These are phyloP conservation scores for Heteromyza rotundicornis DNA, from an alignment of 2,888 invertebrate species.

Conservation along the genomic window DNA sequence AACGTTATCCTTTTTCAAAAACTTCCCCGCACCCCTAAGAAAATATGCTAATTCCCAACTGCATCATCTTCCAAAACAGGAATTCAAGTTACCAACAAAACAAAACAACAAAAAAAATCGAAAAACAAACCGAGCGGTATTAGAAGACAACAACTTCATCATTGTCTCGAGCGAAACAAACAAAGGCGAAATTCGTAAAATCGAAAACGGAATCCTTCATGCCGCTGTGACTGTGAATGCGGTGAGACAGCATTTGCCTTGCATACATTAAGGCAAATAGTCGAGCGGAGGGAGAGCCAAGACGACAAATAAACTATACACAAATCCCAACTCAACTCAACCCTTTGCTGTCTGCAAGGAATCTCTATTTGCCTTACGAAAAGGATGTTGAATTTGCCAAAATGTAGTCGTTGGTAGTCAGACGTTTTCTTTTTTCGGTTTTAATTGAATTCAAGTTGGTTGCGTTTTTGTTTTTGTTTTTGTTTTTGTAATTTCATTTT, in stretches of 20 bases:
- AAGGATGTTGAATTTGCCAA: conserved; percentile 28
- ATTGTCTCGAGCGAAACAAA: background rate
- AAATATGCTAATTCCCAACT: conserved; percentile 8
- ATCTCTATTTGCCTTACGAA: background rate
- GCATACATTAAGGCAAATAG: conserved; percentile 38
- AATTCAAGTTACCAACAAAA: conserved; percentile 12
- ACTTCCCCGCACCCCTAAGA: background rate
- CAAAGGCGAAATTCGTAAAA: background rate
- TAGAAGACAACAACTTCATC: conserved; percentile 10
- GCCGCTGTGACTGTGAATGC: conserved; percentile 28
- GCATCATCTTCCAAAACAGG: background rate
- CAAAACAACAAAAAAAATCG: conserved; percentile 6
- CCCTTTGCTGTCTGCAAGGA: background rate
- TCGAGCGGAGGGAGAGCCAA: background rate
- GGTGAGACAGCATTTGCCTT: conserved; percentile 50
- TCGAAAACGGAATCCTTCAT: background rate
- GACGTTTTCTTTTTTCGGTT: conserved; percentile 34
- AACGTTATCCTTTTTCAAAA: background rate
- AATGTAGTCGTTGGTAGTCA: too few species aligned
- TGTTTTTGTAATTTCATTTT: background rate
- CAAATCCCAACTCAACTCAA: background rate
- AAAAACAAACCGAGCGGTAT: conserved; percentile 18
- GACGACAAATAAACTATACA: background rate
- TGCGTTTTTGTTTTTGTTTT: background rate
- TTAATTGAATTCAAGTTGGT: conserved; percentile 43